Percentiles rank a stretch among this genome's conserved stretches.
Conservation (phyloP, 2,888 invertebrate genomes). For the Muschampia plurimacula region DNA sequence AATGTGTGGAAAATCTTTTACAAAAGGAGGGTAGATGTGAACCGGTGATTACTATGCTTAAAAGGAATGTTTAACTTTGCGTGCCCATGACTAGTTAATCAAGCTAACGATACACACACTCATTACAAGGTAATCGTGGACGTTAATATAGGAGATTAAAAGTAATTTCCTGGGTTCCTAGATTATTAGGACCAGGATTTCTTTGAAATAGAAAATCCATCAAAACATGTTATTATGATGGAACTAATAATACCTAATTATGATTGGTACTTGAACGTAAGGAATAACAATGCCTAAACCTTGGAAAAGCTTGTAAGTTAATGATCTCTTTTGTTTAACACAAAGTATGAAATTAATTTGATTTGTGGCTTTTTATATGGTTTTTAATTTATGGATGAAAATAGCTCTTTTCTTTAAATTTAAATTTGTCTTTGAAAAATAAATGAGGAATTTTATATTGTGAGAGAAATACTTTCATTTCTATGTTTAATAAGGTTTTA, state of each 20-base stretch:
- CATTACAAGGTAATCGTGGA: slow-evolving; percentile 4
- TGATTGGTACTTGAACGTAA: not conserved
- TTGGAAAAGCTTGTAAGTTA: not conserved
- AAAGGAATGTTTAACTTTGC: not conserved
- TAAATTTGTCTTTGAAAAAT: no score
- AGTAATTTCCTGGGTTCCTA: not conserved
- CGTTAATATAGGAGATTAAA: slow-evolving; percentile 4
- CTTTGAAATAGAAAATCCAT: slow-evolving; percentile 2
- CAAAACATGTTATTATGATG: not conserved
- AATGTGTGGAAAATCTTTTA: not conserved
- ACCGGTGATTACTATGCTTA: not conserved
- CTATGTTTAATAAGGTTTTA: no score
- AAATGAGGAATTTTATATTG: no score
- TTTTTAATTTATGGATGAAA: no score
- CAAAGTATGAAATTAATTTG: no score
- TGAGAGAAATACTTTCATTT: no score
- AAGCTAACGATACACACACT: not conserved
- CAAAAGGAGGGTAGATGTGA: not conserved
- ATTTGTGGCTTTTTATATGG: no score
- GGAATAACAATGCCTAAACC: not conserved
- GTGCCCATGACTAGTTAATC: slow-evolving; percentile 10
- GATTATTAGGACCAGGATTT: not conserved
- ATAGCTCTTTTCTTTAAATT: no score
- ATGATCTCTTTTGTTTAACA: no score
- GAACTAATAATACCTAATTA: not conserved